Evolutionary conservation across 2,113 vertebrate species (phyloP), one percentile per base, ranked within the genome.

Genomic region (Thalassarche chlororhynchos): DNA sequence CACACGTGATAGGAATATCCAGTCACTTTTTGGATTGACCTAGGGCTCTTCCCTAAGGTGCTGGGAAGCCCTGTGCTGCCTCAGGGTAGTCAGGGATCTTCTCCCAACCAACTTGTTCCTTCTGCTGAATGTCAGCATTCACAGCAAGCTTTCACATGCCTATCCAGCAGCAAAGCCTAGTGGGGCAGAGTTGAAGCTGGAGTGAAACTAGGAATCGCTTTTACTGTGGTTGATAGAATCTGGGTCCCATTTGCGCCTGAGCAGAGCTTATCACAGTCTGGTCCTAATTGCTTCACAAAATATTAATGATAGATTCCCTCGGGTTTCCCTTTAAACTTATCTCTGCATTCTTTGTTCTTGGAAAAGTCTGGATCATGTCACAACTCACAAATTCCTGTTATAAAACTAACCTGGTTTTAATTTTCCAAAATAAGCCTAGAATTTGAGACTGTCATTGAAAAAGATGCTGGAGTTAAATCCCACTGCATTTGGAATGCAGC

Each of bases 311-410:
- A 66, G 20, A 36, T 95, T 88, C 52, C 14, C 14, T 66, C 0
- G 0, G 5, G 26, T 44, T 97, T 94, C 28, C 42, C 49, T 92
- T 95, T 79, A 88, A 95, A 85, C 57, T 87, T 82, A 24, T 3
- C 24, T 84, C 32, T 93, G 38, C 15, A n/a, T 86, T 97, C 91
- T 95, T 95, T 97, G 51, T 97, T 98, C 89, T 93, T 90, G 72
- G 74, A 64, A 47, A 85, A 88, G 64, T 71, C 38, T 93, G 76
- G 57, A 80, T 85, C 8, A 1, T 76, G 54, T 92, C 52, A 72
- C 26, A 90, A 42, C 34, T 94, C 3, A 3, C 3, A 89, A 49
- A n/a, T 94, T 84, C 42, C 23, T 87, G 85, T 90, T 81, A 32
- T 77, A 75, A 93, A 91, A 62, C 57, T 84, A 70, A 84, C 25